Conservation (phyloP, 2,797 vertebrate species). For the Thamnophis elegans region DNA sequence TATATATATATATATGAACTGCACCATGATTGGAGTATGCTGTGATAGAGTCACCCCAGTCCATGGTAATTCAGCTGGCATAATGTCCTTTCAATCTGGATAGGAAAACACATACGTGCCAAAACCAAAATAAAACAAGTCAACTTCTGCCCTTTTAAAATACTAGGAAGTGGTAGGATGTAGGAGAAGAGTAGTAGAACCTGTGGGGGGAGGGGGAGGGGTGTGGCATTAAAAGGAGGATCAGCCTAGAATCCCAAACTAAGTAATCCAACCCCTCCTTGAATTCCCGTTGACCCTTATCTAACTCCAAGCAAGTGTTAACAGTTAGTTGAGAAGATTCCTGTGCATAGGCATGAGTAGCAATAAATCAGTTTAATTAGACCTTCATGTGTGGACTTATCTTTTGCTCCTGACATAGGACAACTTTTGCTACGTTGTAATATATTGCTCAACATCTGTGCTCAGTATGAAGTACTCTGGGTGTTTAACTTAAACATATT, state of each 20-base stretch:
- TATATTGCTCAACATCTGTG: neutral
- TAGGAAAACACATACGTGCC: neutral
- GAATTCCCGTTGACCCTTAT: neutral
- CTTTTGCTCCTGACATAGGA: neutral
- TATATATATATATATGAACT: neutral
- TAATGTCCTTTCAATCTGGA: neutral
- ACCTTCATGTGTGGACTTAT: neutral
- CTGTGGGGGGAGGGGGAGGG: too few relatives aligned
- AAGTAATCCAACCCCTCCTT: neutral
- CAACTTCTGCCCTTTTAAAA: neutral
- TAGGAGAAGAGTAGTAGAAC: neutral
- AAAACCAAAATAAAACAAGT: neutral
- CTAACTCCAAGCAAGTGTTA: neutral
- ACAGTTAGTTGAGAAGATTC: neutral
- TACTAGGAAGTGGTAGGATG: neutral
- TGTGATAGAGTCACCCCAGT: neutral
- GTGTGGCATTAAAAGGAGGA: neutral
- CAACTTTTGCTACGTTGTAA: neutral
- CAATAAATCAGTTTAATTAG: neutral
- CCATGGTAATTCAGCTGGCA: neutral
- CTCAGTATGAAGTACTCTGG: constrained; percentile 6
- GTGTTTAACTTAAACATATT: constrained; percentile 25
- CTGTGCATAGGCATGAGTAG: neutral
- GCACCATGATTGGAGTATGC: neutral
- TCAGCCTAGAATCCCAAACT: neutral